Conservation (phyloP, 2,888 invertebrate genomes). For the Cremastobaeus sp. region DNA sequence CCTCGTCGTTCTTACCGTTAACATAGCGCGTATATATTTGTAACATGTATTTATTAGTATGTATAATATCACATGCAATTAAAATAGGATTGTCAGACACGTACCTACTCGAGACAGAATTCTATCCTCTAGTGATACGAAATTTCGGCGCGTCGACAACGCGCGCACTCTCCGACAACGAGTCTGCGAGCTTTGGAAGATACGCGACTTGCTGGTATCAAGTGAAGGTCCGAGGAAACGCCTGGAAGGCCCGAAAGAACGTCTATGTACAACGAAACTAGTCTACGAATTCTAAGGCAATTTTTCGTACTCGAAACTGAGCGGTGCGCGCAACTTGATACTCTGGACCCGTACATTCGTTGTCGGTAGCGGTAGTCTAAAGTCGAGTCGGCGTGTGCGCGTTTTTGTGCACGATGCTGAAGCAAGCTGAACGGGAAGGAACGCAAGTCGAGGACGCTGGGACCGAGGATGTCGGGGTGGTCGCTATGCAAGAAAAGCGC, state of each 20-base stretch:
- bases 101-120: conserved; percentile 67
- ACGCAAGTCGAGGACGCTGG: too few relatives aligned
- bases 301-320: not conserved
- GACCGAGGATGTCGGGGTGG: too few relatives aligned
- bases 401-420: conserved; percentile 22
- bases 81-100: conserved; percentile 77
- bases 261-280: too few relatives aligned
- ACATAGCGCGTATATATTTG: conserved; percentile 62
- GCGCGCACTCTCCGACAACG: conserved; percentile 26
- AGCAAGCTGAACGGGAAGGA: not conserved
- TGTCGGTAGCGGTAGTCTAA: conserved; percentile 28
- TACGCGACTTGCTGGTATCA: not conserved
- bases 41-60: conserved; percentile 64
- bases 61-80: conserved; percentile 77
- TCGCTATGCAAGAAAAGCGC: conserved; percentile 25
- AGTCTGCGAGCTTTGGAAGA: conserved; percentile 46
- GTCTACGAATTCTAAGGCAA: too few relatives aligned
- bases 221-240: too few relatives aligned
- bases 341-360: conserved; percentile 28
- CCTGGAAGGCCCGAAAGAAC: too few relatives aligned
- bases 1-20: conserved; percentile 61
- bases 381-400: conserved; percentile 34
- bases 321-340: conserved; percentile 10
- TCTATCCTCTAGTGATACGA: conserved; percentile 60
- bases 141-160: conserved; percentile 36